phyloP scores from a whole-genome alignment of 2,888 invertebrate genomes.

The Ormyrus nitidulus region DNA sequence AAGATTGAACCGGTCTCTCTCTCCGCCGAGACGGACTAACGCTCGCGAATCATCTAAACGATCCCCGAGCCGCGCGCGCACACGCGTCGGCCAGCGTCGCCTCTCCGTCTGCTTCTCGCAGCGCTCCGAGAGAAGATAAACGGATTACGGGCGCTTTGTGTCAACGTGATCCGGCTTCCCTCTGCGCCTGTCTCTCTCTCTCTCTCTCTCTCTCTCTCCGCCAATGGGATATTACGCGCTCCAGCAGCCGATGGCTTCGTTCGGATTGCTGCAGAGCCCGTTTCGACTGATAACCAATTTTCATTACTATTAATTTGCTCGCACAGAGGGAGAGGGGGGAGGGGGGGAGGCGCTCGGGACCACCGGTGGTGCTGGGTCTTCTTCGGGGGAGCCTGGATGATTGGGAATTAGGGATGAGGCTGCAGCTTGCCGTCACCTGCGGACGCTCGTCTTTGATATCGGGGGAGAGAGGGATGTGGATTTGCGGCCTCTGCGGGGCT shows the following conservation, averaged over 20 bases:
- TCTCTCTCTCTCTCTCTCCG: constrained; percentile 50
- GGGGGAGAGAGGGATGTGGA: no score
- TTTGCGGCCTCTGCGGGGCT: no score
- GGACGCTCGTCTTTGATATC: no score
- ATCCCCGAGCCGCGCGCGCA: neutral
- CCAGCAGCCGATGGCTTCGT: constrained; percentile 66
- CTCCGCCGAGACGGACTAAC: neutral
- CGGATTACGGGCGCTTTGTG: constrained; percentile 76
- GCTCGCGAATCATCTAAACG: constrained; percentile 16
- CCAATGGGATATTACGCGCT: constrained; percentile 75
- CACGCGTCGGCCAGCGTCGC: neutral
- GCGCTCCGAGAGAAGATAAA: constrained; percentile 74
- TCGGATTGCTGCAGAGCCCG: constrained; percentile 62
- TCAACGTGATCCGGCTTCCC: constrained; percentile 74
- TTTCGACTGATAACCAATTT: constrained; percentile 73
- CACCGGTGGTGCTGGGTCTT: no score
- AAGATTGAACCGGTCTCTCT: constrained; percentile 5
- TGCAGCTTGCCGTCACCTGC: no score
- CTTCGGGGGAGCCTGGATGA: no score
- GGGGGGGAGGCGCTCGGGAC: no score
- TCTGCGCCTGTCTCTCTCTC: constrained; percentile 48
- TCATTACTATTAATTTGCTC: constrained; percentile 68
- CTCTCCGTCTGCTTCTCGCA: constrained; percentile 53
- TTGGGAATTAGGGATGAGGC: no score
- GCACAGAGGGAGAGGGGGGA: constrained; percentile 22